Evolutionary conservation across 2,888 invertebrate genomes (phyloP), one percentile per base, ranked within the genome.

Genomic region (Ashinkailepas kermadecensis): DNA sequence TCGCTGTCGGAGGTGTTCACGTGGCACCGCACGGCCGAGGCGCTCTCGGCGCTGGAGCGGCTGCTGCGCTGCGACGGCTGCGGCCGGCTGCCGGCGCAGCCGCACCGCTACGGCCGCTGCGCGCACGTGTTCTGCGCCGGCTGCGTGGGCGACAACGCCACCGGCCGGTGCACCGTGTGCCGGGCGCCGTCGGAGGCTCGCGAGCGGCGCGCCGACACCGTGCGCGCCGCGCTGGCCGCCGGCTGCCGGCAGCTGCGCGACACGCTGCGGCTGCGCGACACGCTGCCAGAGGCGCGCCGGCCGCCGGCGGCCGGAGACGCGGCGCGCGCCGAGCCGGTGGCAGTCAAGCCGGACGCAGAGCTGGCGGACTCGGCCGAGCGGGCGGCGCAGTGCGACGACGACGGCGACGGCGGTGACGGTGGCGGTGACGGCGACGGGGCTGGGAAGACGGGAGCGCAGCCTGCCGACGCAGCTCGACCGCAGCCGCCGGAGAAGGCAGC

Each of bases 41-140:
- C 78, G 18, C 78, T 78, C 0, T n/a, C 23, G 9, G 56, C 78
- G 21, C 78, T 78, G 56, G 78, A 78, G n/a, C n/a, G 11, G 3
- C 78, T 78, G 78, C 78, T 78, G 78, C 78, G 57, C 78, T 78
- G 78, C 57, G 21, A 57, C n/a, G 78, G 54, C n/a, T 78, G 78
- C n/a, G 54, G 56, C 56, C n/a, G n/a, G 11, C 56, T 78, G 56
- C n/a, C 21, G 56, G n/a, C 78, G 11, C 23, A 56, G 10, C 56
- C 57, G 11, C 10, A 56, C 78, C 78, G 78, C 56, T 56, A 21
- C n/a, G 78, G 78, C 56, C 56, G 56, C n/a, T 78, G 78, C 57
- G 56, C 54, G 78, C 78, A 78, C 78, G 11, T 78, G 54, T 56
- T 78, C 54, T 78, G 78, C 57, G 56, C n/a, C 56, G 56, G 15